Evolutionary conservation across 2,888 invertebrate species (phyloP), one percentile per base, ranked within the genome.

Genomic region (Abrostola triplasia): DNA sequence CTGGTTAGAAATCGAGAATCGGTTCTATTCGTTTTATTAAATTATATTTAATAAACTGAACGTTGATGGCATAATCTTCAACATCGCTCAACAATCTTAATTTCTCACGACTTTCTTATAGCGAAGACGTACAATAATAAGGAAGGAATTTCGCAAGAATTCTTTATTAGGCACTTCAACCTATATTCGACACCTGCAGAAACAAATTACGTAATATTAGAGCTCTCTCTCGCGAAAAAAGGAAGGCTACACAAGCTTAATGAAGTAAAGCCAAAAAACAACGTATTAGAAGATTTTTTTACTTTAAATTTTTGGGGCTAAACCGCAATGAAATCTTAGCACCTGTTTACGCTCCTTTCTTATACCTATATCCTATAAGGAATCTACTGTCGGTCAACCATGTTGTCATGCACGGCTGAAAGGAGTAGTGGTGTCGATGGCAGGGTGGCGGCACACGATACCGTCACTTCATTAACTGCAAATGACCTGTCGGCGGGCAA

Each of bases 401-500:
- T 47, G 66, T 38, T 62, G 56, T 11, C 24, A 5, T n/a, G n/a
- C 40, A 53, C 48, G 40, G 13, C 59, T 60, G 41, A 50, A 47
- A 41, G 11, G 24, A 53, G 40, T 13, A 57, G 51, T 36, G 55
- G 67, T 49, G 57, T 52, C 47, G 53, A 48, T 54, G 75, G 65
- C 64, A 73, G 42, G 51, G 53, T 41, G 62, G 61, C 70, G 41
- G 37, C 49, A 82, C 62, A 69, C 64, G 68, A 82, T 71, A 66
- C 65, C 58, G 67, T 71, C 78, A 83, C 74, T 83, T 83, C 76
- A 83, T 84, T 84, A 80, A 76, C 68, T 74, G 59, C 66, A 56
- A 63, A 72, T 80, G 82, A 81, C 82, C 73, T 73, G 76, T 44
- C 69, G 41, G 41, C 44, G 11, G 35, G 51, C 48, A 37, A 53